These are phyloP conservation scores for Mermis nigrescens DNA, from an alignment of 2,888 invertebrate species.

Conservation along the genomic window DNA sequence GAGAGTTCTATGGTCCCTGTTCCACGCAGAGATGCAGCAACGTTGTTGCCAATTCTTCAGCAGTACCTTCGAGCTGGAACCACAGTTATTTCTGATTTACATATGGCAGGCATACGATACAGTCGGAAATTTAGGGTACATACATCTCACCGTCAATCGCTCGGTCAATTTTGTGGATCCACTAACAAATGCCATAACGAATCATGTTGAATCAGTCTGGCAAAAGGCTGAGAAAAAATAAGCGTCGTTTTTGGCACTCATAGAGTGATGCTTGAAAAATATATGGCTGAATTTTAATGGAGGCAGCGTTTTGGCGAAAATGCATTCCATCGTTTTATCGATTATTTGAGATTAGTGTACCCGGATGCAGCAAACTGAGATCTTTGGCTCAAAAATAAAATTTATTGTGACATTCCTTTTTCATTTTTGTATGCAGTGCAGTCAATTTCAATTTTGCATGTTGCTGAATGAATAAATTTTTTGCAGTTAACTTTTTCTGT, in stretches of 20 bases:
- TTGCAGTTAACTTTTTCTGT: no score
- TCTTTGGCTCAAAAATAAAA: no score
- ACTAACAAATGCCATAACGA: slow-evolving; percentile 14
- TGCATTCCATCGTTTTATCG: not conserved
- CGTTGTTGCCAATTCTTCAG: slow-evolving; percentile 15
- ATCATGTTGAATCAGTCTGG: slow-evolving; percentile 14
- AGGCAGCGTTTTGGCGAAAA: not conserved
- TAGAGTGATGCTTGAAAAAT: not conserved
- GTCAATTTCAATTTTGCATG: no score
- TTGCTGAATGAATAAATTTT: no score
- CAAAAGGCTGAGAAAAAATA: not conserved
- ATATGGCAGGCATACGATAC: not conserved
- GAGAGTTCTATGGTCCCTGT: slow-evolving; percentile 15
- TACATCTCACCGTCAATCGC: slow-evolving; percentile 19
- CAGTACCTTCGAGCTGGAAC: slow-evolving; percentile 17
- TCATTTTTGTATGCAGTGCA: no score
- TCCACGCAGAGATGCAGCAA: slow-evolving; percentile 10
- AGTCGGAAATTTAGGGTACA: slow-evolving; percentile 12
- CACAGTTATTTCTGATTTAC: slow-evolving; percentile 13
- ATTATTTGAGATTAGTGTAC: not conserved
- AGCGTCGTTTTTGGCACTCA: not conserved
- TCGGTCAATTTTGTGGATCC: slow-evolving; percentile 17
- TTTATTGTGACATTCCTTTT: no score
- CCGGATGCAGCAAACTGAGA: not conserved
- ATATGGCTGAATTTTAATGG: not conserved